Evolutionary conservation across 1,140 invertebrate genomes (phyloP).

Genomic region (Cydia amplana): DNA sequence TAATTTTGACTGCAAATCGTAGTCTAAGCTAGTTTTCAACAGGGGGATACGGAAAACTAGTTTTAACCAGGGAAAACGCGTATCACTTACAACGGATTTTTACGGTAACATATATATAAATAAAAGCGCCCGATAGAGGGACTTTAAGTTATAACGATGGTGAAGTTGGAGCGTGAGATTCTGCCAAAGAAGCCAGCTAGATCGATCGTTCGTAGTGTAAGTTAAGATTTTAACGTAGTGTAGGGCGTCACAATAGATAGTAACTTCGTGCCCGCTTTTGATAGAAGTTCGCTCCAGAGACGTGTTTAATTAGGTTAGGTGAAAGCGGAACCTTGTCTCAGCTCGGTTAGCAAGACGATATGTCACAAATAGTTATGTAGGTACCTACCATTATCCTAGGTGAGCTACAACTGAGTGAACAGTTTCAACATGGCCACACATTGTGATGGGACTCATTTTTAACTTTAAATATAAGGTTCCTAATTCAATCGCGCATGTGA

Average conservation of each 20-base stretch:
- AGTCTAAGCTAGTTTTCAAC: too few species aligned
- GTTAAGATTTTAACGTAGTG: not conserved
- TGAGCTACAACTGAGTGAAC: too few species aligned
- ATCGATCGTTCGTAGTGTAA: not conserved
- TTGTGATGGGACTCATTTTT: too few species aligned
- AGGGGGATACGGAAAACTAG: too few species aligned
- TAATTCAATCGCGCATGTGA: too few species aligned
- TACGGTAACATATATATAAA: too few species aligned
- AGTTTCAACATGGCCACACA: too few species aligned
- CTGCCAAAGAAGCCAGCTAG: not conserved
- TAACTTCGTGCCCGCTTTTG: not conserved
- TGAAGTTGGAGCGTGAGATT: not conserved
- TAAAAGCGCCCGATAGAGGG: not conserved
- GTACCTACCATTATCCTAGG: not conserved
- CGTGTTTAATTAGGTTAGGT: conserved; percentile 6
- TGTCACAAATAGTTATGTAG: not conserved
- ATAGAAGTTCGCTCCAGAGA: not conserved
- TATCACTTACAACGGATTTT: too few species aligned
- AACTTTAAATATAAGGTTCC: too few species aligned
- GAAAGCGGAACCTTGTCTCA: not conserved
- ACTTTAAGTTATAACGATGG: conserved; percentile 7
- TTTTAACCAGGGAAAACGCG: too few species aligned
- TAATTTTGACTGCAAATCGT: too few species aligned
- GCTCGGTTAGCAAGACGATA: not conserved
- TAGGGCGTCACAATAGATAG: not conserved